Evolutionary conservation across 1,140 invertebrate species (phyloP).

Genomic region (Helicoverpa zea): DNA sequence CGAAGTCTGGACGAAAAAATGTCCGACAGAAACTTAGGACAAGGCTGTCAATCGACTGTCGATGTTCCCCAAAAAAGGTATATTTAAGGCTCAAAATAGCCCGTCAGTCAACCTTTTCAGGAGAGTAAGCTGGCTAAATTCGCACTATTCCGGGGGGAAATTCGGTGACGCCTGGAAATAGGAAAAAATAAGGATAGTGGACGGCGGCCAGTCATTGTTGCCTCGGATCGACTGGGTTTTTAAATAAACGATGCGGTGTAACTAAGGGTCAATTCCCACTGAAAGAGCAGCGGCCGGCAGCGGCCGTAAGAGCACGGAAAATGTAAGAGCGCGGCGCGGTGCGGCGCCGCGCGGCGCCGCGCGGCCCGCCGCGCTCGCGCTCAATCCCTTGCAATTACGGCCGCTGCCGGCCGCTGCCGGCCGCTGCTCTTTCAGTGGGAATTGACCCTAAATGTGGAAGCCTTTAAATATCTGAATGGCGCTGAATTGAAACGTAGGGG

Average conservation of each 20-base stretch:
- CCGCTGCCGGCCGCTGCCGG: no score
- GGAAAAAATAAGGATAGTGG: conserved; percentile 53
- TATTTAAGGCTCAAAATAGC: conserved; percentile 71
- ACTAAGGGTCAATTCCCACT: no score
- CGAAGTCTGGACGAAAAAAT: conserved; percentile 55
- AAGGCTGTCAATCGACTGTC: conserved; percentile 69
- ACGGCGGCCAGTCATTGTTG: conserved; percentile 54
- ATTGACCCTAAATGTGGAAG: conserved; percentile 19
- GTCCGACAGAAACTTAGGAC: conserved; percentile 47
- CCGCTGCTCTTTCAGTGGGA: no score
- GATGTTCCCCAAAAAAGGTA: conserved; percentile 60
- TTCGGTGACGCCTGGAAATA: conserved; percentile 52
- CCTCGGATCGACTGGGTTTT: conserved; percentile 34
- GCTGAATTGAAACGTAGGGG: not conserved
- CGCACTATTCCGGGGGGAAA: conserved; percentile 63
- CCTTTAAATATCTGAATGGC: conserved; percentile 13
- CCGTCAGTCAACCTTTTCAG: conserved; percentile 53
- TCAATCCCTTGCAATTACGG: no score
- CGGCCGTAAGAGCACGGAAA: no score
- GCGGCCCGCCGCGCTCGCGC: no score
- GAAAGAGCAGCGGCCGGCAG: no score
- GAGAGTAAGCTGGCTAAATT: conserved; percentile 63
- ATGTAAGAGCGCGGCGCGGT: no score
- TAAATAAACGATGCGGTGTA: conserved; percentile 41
- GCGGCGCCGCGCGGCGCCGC: no score